These are phyloP conservation scores for Pipistrellus nathusii DNA, from an alignment of 2,797 vertebrate species.

Conservation along the genomic window DNA sequence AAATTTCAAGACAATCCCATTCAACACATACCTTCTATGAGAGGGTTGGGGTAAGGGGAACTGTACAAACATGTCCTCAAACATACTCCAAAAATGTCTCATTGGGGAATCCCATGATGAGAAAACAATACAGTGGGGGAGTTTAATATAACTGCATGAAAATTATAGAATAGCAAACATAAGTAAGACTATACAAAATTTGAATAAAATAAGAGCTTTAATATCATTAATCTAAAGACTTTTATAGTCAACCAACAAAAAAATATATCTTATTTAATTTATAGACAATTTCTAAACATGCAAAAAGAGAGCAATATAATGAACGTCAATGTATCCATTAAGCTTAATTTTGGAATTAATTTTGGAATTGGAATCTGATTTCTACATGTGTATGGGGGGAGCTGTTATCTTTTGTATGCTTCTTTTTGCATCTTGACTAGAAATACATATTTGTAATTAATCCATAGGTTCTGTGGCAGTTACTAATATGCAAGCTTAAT, in stretches of 20 bases:
- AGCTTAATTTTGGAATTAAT: too few species aligned
- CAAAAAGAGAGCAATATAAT: not conserved
- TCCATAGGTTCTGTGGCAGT: not conserved
- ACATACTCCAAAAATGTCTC: not conserved
- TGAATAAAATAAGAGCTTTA: conserved; percentile 9
- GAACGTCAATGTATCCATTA: not conserved
- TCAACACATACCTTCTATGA: not conserved
- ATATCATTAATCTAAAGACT: not conserved
- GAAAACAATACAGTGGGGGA: not conserved
- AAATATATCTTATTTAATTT: not conserved
- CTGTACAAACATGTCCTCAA: not conserved
- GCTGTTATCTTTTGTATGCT: not conserved
- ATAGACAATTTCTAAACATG: not conserved
- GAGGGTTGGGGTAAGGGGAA: not conserved
- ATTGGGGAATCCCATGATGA: not conserved
- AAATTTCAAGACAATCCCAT: not conserved
- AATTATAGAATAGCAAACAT: not conserved
- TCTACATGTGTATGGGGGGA: not conserved
- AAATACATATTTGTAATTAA: conserved; percentile 21
- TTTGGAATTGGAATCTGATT: too few species aligned
- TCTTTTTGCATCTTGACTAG: not conserved
- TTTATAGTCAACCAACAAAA: not conserved
- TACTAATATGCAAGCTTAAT: not conserved
- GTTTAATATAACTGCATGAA: not conserved
- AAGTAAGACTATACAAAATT: not conserved